Percentiles rank a stretch among this genome's conserved stretches.
Conservation (phyloP, 1,140 invertebrate genomes). For the Colletes latitarsis region DNA sequence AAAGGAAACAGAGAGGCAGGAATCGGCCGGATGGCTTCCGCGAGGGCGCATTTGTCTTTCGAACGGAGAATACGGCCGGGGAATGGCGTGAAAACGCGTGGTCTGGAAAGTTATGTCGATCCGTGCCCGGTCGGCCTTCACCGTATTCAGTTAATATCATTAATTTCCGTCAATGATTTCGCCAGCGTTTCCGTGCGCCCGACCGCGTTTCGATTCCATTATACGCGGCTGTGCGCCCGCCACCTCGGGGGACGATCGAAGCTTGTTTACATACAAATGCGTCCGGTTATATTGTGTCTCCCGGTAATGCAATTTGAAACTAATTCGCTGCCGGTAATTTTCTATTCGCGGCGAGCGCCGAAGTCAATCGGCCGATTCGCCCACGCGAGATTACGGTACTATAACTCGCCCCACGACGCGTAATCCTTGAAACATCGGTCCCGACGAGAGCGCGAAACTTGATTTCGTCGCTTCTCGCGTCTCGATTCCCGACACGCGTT, state of each 20-base stretch:
- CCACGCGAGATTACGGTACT: constrained; percentile 1
- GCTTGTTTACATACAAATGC: constrained; percentile 64
- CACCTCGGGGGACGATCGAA: constrained; percentile 46
- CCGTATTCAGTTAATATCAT: constrained; percentile 68
- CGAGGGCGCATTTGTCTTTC: constrained; percentile 62
- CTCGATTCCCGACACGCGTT: no score
- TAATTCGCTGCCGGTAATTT: constrained; percentile 48
- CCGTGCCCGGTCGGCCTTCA: constrained; percentile 40
- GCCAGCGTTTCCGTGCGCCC: constrained; percentile 37
- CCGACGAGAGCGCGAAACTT: background rate
- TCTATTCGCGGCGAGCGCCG: constrained; percentile 32
- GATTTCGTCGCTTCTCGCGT: no score
- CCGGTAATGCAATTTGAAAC: constrained; percentile 50
- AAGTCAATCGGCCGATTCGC: constrained; percentile 36
- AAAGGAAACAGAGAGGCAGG: background rate
- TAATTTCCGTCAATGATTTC: constrained; percentile 68
- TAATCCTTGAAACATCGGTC: background rate
- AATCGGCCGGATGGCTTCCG: constrained; percentile 44
- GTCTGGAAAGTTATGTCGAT: constrained; percentile 70
- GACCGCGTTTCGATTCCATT: constrained; percentile 40
- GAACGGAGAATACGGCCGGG: constrained; percentile 24
- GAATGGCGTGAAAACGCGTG: constrained; percentile 41
- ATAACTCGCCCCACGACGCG: background rate
- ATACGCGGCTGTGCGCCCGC: constrained; percentile 3
- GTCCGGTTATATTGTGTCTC: constrained; percentile 47